These are phyloP conservation scores for Brenthis hecate DNA, from an alignment of 2,888 invertebrate genomes.

Conservation along the genomic window DNA sequence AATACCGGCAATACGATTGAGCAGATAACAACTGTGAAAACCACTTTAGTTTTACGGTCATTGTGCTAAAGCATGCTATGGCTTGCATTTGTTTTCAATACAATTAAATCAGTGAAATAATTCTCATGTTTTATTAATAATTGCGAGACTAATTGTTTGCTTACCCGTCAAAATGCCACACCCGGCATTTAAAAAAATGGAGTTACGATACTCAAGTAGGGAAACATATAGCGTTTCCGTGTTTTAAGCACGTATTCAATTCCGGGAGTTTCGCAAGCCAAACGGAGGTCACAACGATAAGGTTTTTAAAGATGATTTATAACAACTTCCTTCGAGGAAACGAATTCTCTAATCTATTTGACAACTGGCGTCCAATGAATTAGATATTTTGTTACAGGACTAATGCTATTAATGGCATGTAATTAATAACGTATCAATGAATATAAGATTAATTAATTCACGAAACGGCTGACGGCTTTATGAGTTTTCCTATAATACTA, in stretches of 20 bases:
- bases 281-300: slow-evolving; percentile 59
- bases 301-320: slow-evolving; percentile 68
- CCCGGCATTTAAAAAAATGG: slow-evolving; percentile 38
- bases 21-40: slow-evolving; percentile 4
- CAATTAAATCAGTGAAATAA: slow-evolving; percentile 33
- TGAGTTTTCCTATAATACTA: slow-evolving; percentile 22
- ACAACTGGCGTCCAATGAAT: slow-evolving; percentile 29
- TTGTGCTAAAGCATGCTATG: slow-evolving; percentile 16
- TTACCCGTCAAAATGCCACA: slow-evolving; percentile 38
- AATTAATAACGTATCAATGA: slow-evolving; percentile 32
- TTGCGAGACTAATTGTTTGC: slow-evolving; percentile 26
- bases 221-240: slow-evolving; percentile 56
- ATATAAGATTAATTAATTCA: slow-evolving; percentile 32
- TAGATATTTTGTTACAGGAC: slow-evolving; percentile 14
- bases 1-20: slow-evolving; percentile 24
- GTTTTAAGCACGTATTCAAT: slow-evolving; percentile 53
- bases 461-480: slow-evolving; percentile 28
- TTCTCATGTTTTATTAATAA: slow-evolving; percentile 34
- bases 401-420: slow-evolving; percentile 24
- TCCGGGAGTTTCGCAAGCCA: slow-evolving; percentile 69
- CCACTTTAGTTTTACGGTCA: slow-evolving; percentile 16
- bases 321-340: slow-evolving; percentile 68
- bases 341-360: slow-evolving; percentile 35
- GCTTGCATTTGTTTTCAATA: slow-evolving; percentile 10
- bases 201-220: slow-evolving; percentile 41